Evolutionary conservation across 2,888 invertebrate genomes (phyloP), one percentile per base, ranked within the genome.

Genomic region (Epinotia bilunana): DNA sequence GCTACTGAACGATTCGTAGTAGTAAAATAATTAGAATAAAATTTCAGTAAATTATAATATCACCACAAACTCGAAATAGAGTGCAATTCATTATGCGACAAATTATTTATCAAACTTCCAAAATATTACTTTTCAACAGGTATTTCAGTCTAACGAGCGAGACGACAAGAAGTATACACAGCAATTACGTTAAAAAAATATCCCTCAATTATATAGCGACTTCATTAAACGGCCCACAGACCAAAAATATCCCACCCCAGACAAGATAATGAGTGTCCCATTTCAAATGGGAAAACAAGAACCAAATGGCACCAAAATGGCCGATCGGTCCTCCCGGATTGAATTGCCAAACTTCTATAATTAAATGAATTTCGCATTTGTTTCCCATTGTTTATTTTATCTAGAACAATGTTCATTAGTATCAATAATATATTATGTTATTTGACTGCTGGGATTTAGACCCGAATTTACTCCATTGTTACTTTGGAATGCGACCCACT

Each of bases 331-430:
- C 53, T 18, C 53, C 18, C 58, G 39, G 49, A 61, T 63, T 7
- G 58, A 69, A 57, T 69, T 57, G 62, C 63, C n/a, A 64, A 74
- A 70, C 58, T 70, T 70, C 53, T 13, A 74, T 70, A 58, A 74
- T 74, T 70, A 70, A 74, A 74, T 74, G 20, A 67, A 67, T 69
- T 62, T 63, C 58, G 57, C 74, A 33, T 67, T 62, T 69, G 63
- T 65, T 72, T 43, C 33, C 33, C 28, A 57, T 72, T 64, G 74
- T 74, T 74, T 58, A 57, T 69, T 74, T 69, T 69, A 74, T 69
- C 69, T 69, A 69, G 20, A 74, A 64, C 70, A 58, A 63, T 69
- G 49, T 70, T 74, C 70, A 74, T 74, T 74, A 70, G 57, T 7
- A 18, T 20, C 49, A 55, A 20, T 20, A 20, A 1, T 28, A 61